Evolutionary conservation across 2,797 vertebrate species (phyloP), one percentile per base, ranked within the genome.

Genomic region (Emys orbicularis): DNA sequence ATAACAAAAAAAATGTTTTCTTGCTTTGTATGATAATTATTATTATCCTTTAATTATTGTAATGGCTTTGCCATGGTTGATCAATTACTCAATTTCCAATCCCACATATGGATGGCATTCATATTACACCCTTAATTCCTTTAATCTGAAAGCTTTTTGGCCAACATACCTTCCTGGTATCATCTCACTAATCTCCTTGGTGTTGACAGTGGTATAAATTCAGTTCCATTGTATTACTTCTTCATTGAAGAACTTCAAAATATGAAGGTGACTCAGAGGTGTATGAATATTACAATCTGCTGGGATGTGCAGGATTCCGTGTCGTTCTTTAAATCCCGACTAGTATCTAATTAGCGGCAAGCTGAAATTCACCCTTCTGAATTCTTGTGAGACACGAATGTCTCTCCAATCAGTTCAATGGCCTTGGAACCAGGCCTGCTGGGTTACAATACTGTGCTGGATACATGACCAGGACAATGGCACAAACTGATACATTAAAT

Each of bases 1-100:
- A 94, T 77, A 97, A 37, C 5, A 12, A 7, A 59, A 97, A 29
- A n/a, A n/a, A 88, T 96, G 87, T 95, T 96, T 97, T 96, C 52
- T 61, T 34, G 29, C 76, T 72, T 7, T 4, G 82, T 89, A 54
- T 54, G 21, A 54, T 54, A 21, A 54, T 54, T 54, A 54, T 9
- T 54, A 54, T 54, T 23, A 59, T 59, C 76, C 86, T 53, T 4
- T 53, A 87, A 25, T 96, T 96, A 94, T 81, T 77, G 91, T 90
- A 97, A 95, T 88, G 31, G 25, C 79, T 95, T 88, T 92, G 93
- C 88, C 89, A 91, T 61, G 2, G 79, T 50, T 81, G 76, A 8
- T 87, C 92, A 88, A 61, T 81, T 23, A 89, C 92, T 87, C 94
- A 89, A 95, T 34, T 84, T 72, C 21, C 87, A 81, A 16, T 61